Evolutionary conservation across 1,140 invertebrate genomes (phyloP), one percentile per base, ranked within the genome.

Genomic region (Heterodera carotae): DNA sequence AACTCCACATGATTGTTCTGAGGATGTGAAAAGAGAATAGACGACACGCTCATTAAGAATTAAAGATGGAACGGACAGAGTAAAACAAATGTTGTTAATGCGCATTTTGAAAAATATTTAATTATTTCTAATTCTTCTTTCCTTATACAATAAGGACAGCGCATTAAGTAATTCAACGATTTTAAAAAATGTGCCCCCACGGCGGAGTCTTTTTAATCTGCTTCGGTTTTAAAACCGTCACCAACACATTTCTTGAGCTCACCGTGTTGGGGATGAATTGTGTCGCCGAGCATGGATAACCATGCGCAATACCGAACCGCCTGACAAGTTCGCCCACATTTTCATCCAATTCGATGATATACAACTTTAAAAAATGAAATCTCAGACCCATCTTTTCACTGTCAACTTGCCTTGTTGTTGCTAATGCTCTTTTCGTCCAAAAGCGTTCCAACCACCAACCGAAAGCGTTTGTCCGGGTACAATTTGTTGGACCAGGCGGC

Each of bases 231-330:
- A n/a, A n/a, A n/a, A n/a, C n/a, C n/a, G n/a, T 48, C 25, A 8
- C 15, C 3, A 27, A 18, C 0, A 62, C 34, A 31, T 25, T 29
- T 66, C 43, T 33, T 36, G 36, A 78, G 27, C 31, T 27, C 34
- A 79, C 78, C 56, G 43, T 31, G 36, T 79, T 68, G 12, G 77
- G 77, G 39, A 78, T 77, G 76, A 78, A 78, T 77, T 78, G 75
- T 15, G 69, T 62, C 2, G 68, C 69, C 0, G 78, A 89, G 89
- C 97, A 98, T 2, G 96, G 96, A 90, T 99, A 97, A 0, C 98
- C 94, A 90, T 98, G 96, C 88, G 99, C 98, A 96, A 97, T 99
- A 88, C 99, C 96, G 86, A 98, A 99, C 10, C 94, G 97, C 15
- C 96, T 99, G 3, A 99, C 89, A 18, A 79, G 31, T 34, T 79